Base-by-base conservation (phyloP, 2,888 invertebrate species). In the Pharmacophagus antenor region DNA sequence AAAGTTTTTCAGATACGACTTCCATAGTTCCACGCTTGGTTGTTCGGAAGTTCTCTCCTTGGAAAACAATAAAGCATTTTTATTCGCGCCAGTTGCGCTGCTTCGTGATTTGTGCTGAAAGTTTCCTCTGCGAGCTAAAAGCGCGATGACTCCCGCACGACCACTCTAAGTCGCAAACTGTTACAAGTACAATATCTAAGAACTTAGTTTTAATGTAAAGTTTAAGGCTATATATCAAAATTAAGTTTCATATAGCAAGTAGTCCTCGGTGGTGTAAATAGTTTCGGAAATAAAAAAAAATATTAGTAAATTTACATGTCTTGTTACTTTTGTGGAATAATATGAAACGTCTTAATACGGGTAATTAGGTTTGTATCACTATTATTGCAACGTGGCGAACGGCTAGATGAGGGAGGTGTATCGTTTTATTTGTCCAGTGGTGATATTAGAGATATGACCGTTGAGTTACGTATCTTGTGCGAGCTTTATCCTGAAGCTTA, bases 11-110 rank as follows among this genome's bases (percentile, higher is more conserved):
- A 59, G 55, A 60, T 55, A 60, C 55, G 54, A 44, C 44, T 50
- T 50, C 44, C 20, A 51, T 21, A 44, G 49, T 59, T 42, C 54
- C 44, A 55, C 31, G 50, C 31, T 44, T 44, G 55, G 23, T 56
- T 50, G 56, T 55, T 60, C 37, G 54, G 31, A 60, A 60, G 31
- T 60, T 60, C 21, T 23, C 59, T 15, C 42, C 55, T 50, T 46
- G 17, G 46, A 50, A 50, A 7, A 55, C 60, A 55, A 60, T 60
- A 60, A 60, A 60, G 23, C 50, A 60, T 60, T 60, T 60, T 60
- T 60, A 60, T 51, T 55, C 20, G 37, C 58, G 54, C 49, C 50
- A 44, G 54, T 60, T 48, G 27, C 60, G 31, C 44, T 54, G 46
- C 55, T 49, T 44, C 15, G 60, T 55, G 60, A 60, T 60, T 60